Percentiles rank a stretch among this genome's conserved stretches.
Conservation (phyloP, 2,113 vertebrate species). For the Tetrax tetrax region DNA sequence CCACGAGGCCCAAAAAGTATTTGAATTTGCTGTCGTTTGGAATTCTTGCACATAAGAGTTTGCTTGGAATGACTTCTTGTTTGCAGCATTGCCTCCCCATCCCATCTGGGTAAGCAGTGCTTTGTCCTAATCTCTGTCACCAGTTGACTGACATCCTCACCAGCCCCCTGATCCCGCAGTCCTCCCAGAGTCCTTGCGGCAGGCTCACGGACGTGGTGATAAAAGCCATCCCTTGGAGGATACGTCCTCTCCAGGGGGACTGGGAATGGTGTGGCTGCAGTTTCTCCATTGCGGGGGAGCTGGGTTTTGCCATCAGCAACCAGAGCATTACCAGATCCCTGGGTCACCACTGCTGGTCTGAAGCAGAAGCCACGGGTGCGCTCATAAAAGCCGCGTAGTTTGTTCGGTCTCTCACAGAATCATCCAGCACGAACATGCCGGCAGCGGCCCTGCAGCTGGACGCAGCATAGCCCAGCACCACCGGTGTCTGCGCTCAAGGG, state of each 20-base stretch:
- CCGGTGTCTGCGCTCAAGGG: accelerated
- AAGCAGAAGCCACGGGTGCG: accelerated
- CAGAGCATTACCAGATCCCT: neutral
- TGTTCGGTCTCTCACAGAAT: neutral
- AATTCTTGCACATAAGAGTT: neutral
- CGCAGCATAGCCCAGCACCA: accelerated
- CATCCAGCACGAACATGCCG: accelerated
- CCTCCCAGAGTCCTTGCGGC: neutral
- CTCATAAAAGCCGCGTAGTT: neutral
- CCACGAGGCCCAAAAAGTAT: neutral
- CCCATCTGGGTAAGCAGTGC: neutral
- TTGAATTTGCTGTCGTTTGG: neutral
- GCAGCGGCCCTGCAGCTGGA: neutral
- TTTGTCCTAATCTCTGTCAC: neutral
- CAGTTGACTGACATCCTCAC: neutral
- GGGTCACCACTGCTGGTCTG: neutral
- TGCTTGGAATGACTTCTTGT: neutral
- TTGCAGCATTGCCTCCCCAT: neutral
- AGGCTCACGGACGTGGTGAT: no score
- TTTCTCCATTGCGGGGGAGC: neutral
- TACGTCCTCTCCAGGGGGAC: accelerated
- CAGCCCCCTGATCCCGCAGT: neutral
- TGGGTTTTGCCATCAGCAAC: accelerated
- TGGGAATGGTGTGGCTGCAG: no score
- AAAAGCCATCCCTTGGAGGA: neutral